Conservation (phyloP, 2,888 invertebrate genomes). For the Atethmia centrago region DNA sequence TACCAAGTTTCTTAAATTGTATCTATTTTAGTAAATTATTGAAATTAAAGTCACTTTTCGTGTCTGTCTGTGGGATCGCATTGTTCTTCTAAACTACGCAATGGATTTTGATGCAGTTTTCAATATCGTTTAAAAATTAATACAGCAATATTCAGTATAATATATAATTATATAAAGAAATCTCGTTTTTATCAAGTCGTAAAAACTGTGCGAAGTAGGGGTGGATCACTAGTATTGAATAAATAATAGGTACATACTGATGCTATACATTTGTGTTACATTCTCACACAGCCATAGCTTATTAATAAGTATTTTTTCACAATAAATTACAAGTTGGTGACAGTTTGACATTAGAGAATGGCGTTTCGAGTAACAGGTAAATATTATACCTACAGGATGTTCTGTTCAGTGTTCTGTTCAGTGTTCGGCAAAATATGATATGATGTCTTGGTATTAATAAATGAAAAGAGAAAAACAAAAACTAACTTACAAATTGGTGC, state of each 20-base stretch:
- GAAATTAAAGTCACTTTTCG: neutral
- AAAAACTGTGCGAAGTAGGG: neutral
- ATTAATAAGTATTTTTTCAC: conserved; percentile 42
- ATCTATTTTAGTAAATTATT: neutral
- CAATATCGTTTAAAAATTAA: neutral
- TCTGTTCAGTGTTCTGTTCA: neutral
- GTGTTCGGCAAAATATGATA: neutral
- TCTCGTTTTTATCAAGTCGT: neutral
- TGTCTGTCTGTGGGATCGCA: neutral
- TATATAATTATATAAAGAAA: neutral
- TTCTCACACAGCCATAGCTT: neutral
- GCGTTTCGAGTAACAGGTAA: conserved; percentile 17
- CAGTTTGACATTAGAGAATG: conserved; percentile 22
- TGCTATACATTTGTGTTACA: neutral
- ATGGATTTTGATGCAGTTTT: neutral
- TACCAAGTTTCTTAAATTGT: neutral
- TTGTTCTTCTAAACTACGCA: neutral
- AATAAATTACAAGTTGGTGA: conserved; percentile 26
- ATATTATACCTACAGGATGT: neutral
- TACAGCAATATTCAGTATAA: neutral
- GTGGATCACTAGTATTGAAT: neutral
- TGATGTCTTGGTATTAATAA: neutral
- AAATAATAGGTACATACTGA: neutral
- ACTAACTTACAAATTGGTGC: neutral
- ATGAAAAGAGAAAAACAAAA: neutral